phyloP scores from a whole-genome alignment of 2,113 vertebrate genomes.

The Chaetodon auriga region DNA sequence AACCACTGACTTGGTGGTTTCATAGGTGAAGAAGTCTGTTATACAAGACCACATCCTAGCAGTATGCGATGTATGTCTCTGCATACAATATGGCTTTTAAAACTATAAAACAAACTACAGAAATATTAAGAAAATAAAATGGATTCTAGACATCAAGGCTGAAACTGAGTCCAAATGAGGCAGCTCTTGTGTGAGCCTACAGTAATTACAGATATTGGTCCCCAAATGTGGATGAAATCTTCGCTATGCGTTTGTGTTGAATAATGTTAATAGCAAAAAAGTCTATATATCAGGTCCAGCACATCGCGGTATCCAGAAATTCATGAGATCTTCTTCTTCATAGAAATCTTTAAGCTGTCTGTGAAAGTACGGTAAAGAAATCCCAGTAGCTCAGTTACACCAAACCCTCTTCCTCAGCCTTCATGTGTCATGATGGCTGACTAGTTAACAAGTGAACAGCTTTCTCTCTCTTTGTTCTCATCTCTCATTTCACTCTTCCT shows the following conservation, averaged over 20 bases:
- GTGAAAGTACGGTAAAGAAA: neutral
- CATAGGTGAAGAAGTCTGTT: conserved; percentile 92
- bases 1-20: conserved; percentile 96
- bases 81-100: neutral
- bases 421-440: neutral
- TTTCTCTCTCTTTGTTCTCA: neutral
- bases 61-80: neutral
- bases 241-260: neutral
- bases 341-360: neutral
- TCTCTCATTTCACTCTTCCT: neutral
- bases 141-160: neutral
- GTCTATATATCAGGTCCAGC: neutral
- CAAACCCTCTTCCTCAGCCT: neutral
- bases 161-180: neutral
- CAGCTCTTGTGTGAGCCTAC: neutral
- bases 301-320: neutral
- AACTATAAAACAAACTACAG: neutral
- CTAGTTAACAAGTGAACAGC: neutral
- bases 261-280: neutral
- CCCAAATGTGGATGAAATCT: neutral
- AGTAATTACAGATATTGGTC: neutral
- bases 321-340: neutral
- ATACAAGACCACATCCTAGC: conserved; percentile 87
- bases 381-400: neutral
- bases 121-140: neutral